A percentile compares a stretch with the other conserved stretches of the same genome.
Evolutionary conservation across 2,888 invertebrate genomes (phyloP).

Genomic region (Smittia aterrima): DNA sequence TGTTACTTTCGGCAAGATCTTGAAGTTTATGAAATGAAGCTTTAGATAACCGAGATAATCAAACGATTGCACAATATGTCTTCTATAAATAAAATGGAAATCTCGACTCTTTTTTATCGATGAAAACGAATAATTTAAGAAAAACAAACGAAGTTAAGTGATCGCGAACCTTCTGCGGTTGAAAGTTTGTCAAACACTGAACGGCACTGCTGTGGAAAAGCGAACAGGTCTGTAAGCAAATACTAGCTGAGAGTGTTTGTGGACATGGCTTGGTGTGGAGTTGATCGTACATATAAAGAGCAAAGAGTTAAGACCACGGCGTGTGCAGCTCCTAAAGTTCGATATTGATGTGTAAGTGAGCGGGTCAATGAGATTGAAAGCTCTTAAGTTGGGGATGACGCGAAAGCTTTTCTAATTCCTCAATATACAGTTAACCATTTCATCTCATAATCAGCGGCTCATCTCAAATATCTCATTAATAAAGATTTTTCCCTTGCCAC

Average conservation of each 20-base stretch:
- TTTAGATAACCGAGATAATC: neutral
- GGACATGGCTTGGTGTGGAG: constrained; percentile 12
- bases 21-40: neutral
- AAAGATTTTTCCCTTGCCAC: no score
- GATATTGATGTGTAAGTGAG: constrained; percentile 13
- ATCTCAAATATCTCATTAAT: no score
- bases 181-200: constrained; percentile 37
- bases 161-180: constrained; percentile 12
- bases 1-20: neutral
- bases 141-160: no score
- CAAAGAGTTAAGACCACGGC: neutral
- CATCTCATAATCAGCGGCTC: no score
- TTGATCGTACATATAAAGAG: constrained; percentile 16
- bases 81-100: constrained; percentile 1
- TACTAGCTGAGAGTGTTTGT: neutral
- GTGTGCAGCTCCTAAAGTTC: constrained; percentile 9
- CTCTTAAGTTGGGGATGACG: constrained; percentile 13
- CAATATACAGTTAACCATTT: no score
- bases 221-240: constrained; percentile 17
- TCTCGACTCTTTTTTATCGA: neutral
- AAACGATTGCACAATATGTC: neutral
- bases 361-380: constrained; percentile 38
- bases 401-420: neutral
- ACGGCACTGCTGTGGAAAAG: neutral
- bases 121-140: neutral